Percentiles rank a stretch among this genome's conserved stretches.
Conservation (phyloP, 2,797 vertebrate species). For the Anomalospiza imberbis region DNA sequence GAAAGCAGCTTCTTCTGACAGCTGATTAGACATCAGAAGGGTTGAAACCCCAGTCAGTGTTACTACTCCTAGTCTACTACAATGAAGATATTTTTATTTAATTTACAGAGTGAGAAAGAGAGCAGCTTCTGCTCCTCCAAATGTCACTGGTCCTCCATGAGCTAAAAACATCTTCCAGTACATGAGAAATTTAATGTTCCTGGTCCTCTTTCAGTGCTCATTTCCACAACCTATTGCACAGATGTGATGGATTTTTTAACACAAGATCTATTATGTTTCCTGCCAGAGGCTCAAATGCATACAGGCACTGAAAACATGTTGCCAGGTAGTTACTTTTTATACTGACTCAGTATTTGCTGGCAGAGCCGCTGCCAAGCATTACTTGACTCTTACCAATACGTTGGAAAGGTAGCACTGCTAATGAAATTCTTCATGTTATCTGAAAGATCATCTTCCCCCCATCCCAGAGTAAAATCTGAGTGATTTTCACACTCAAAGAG, state of each 20-base stretch:
- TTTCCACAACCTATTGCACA: constrained; percentile 1
- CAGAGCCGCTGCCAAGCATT: background rate
- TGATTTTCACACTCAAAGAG: background rate
- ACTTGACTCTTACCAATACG: background rate
- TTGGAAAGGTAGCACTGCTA: background rate
- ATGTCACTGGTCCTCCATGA: background rate
- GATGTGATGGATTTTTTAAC: constrained; percentile 33
- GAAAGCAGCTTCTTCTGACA: background rate
- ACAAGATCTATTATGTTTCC: constrained; percentile 19
- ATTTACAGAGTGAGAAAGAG: background rate
- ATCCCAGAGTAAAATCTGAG: background rate
- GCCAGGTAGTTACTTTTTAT: constrained; percentile 41
- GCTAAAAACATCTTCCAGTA: background rate
- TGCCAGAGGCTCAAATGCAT: background rate
- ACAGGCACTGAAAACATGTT: constrained; percentile 21
- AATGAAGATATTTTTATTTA: background rate
- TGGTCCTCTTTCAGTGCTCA: background rate
- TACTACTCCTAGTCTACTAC: background rate
- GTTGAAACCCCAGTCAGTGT: background rate
- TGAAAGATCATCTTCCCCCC: background rate
- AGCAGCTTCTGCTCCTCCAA: background rate
- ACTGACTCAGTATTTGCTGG: background rate
- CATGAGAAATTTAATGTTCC: background rate
- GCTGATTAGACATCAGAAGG: background rate
- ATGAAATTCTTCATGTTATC: background rate